Evolutionary conservation across 1,140 invertebrate species (phyloP), one percentile per base, ranked within the genome.

Genomic region (Drosophila burlai): DNA sequence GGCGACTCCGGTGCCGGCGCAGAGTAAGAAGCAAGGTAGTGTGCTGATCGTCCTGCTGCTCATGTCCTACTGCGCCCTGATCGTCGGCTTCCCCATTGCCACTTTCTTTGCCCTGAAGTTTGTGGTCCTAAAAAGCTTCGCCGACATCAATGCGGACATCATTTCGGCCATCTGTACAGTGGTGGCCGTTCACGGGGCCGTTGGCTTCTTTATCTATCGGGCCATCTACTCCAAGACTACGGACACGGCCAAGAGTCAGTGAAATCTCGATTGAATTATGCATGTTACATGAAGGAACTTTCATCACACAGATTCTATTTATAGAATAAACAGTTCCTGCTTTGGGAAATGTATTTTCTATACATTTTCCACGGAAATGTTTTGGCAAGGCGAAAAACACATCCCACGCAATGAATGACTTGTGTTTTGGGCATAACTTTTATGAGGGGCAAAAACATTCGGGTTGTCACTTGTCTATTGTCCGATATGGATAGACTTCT

Each of bases 101-200:
- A 79, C 60, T 16, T 79, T 79, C 18, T 79, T 72, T 26, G 76
- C 66, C 36, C 24, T 79, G 11, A 79, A 79, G n/a, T 79, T 79
- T 38, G 67, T 79, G 46, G 60, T 79, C n/a, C 76, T 79, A 11
- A 78, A 79, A 47, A 65, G 68, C 11, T 71, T 65, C 10, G 43
- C 60, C 21, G 31, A 79, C 29, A 57, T 79, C 4, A 31, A 79
- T 8, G 54, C 59, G 16, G 76, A 79, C 11, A 64, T 79, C 9
- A 79, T 79, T 13, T 79, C 76, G 7, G 66, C 76, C 8, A 79
- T 79, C 10, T 69, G 66, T 16, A 58, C 76, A 7, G 76, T 79
- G 11, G 43, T 79, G 13, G 66, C 76, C 3, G 66, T 79, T 2
- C 76, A 79, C n/a, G 40, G 47, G 7, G 76, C 66, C 10, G 58